A percentile compares a stretch with the other conserved stretches of the same genome.
Conservation (phyloP, 2,113 vertebrate genomes). For the Tachysurus vachellii region DNA sequence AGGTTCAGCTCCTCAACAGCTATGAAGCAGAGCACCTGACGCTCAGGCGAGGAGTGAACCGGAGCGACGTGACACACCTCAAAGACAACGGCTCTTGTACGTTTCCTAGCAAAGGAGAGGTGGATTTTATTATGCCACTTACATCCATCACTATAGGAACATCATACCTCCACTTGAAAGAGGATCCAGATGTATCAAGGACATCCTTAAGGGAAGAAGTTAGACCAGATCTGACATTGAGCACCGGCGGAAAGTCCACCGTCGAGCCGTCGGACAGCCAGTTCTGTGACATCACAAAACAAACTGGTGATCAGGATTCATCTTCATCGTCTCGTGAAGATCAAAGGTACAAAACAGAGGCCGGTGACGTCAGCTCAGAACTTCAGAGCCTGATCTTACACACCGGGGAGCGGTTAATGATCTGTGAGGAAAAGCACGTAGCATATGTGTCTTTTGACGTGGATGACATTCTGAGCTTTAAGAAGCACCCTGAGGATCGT, state of each 20-base stretch:
- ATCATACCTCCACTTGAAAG: slow-evolving; percentile 55
- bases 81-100: neutral
- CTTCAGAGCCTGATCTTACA: slow-evolving; percentile 54
- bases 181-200: slow-evolving; percentile 49
- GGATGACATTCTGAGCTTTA: slow-evolving; percentile 55
- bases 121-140: slow-evolving; percentile 65
- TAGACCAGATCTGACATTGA: neutral
- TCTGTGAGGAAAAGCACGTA: slow-evolving; percentile 41
- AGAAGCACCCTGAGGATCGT: slow-evolving; percentile 37
- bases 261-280: slow-evolving; percentile 36
- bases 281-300: neutral
- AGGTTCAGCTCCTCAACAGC: slow-evolving; percentile 32
- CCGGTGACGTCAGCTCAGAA: slow-evolving; percentile 51
- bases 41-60: neutral
- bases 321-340: slow-evolving; percentile 13
- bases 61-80: neutral
- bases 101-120: slow-evolving; percentile 29
- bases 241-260: neutral
- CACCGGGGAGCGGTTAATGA: slow-evolving; percentile 43
- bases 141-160: slow-evolving; percentile 57
- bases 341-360: slow-evolving; percentile 18
- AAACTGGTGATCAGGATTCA: neutral
- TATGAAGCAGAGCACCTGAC: slow-evolving; percentile 5
- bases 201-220: slow-evolving; percentile 44
- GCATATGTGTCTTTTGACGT: slow-evolving; percentile 51